Base-by-base conservation (phyloP, 2,113 vertebrate species). In the Heloderma charlesbogerti region DNA sequence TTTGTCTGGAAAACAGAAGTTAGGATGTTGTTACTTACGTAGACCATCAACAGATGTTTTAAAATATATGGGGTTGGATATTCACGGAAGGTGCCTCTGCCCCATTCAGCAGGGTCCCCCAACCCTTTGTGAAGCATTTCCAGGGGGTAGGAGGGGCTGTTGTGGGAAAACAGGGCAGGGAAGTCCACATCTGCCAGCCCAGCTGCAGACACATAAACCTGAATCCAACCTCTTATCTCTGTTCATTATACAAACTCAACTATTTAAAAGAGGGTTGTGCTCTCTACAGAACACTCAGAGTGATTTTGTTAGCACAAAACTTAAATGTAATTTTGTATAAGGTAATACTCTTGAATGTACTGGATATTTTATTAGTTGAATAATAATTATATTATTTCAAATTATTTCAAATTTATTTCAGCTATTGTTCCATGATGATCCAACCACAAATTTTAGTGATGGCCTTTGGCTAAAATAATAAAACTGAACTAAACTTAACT, bases 401-500 rank as follows among this genome's bases (percentile, higher is more conserved):
- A 51, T 81, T 66, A 88, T 43, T 45, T 79, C 6, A 60, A 84
- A 40, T 57, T 37, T 22, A 22, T 43, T 37, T 40, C 29, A 71
- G 25, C 37, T 71, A 48, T 13, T 89, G 22, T 27, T 77, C 40
- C 10, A 77, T 75, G 69, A 72, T 72, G 54, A 84, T 60, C 37
- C 40, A 8, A 51, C 9, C 8, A 63, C 34, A 54, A 43, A 67
- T 40, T 63, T 67, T 40, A 67, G 43, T 69, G 29, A n/a, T n/a
- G 20, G 40, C 27, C 2, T 51, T 22, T n/a, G 37, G 7, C 40
- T 90, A 48, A 45, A 77, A 66, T 16, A 84, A 51, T 27, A 81
- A 71, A 31, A 92, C 84, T 89, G 84, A 22, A 75, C 6, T 80
- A 45, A 84, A 13, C 18, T 88, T 66, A 37, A 89, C 34, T 12